A percentile compares a stretch with the other conserved stretches of the same genome.
Conservation (phyloP, 1,140 invertebrate genomes). For the Platyscapa corneri region DNA sequence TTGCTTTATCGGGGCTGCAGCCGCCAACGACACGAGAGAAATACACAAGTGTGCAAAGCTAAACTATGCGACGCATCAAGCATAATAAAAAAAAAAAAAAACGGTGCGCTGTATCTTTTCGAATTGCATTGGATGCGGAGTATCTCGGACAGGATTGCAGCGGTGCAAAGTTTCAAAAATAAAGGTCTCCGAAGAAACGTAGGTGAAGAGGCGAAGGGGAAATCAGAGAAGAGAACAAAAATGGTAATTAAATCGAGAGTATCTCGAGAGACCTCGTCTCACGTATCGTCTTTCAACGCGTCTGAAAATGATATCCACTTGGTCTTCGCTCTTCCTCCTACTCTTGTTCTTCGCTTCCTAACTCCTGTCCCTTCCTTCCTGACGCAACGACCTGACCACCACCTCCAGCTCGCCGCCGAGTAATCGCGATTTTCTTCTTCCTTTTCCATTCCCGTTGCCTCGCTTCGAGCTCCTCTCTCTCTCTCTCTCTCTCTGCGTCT, state of each 20-base stretch:
- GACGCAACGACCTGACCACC: constrained; percentile 1
- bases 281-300: constrained; percentile 62
- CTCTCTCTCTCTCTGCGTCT: background rate
- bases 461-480: background rate
- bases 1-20: no score
- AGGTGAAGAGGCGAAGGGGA: constrained; percentile 30
- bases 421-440: background rate
- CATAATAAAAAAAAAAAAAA: background rate
- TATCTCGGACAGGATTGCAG: background rate
- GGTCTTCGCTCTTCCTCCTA: constrained; percentile 44
- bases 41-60: no score
- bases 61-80: no score
- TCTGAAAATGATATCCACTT: constrained; percentile 64
- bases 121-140: background rate
- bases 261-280: constrained; percentile 57
- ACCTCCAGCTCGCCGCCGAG: background rate
- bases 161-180: background rate
- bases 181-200: background rate
- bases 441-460: background rate
- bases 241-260: constrained; percentile 64
- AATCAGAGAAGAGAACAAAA: constrained; percentile 63
- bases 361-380: constrained; percentile 32
- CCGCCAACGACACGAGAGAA: no score
- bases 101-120: background rate
- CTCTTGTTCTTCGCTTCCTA: constrained; percentile 47